A percentile compares a stretch with the other conserved stretches of the same genome.
These are phyloP conservation scores for Heliconius ismenius DNA, from an alignment of 2,888 invertebrate genomes.

Conservation along the genomic window DNA sequence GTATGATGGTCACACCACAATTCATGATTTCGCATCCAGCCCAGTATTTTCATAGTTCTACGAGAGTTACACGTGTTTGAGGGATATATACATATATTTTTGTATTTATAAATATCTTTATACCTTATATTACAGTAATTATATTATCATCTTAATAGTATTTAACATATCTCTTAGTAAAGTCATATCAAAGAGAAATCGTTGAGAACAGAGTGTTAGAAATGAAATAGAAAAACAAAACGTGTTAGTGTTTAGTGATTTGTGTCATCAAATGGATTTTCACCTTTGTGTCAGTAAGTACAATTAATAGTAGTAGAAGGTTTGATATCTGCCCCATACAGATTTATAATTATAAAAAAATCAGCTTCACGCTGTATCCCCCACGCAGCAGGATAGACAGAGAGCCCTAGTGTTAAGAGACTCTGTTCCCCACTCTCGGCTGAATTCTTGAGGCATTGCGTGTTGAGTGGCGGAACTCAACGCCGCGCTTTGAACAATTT, in stretches of 20 bases:
- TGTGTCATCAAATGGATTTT: not conserved
- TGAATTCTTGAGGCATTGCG: too few species aligned
- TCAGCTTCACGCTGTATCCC: too few species aligned
- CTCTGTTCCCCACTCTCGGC: too few species aligned
- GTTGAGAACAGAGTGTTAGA: not conserved
- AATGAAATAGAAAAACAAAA: not conserved
- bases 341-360: not conserved
- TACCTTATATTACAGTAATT: not conserved
- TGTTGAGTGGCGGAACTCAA: too few species aligned
- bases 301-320: not conserved
- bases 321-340: not conserved
- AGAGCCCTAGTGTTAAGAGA: too few species aligned
- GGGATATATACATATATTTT: not conserved
- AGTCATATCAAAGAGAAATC: not conserved
- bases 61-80: slow-evolving; percentile 23
- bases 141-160: not conserved
- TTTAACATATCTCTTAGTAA: slow-evolving; percentile 1
- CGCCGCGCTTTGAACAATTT: too few species aligned
- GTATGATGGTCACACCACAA: slow-evolving; percentile 29
- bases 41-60: slow-evolving; percentile 42
- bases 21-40: slow-evolving; percentile 30
- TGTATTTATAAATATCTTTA: not conserved
- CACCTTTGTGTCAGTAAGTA: slow-evolving; percentile 6
- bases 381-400: too few species aligned
- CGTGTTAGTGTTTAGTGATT: not conserved